Base-by-base conservation (phyloP, 2,888 invertebrate genomes). In the Leistus spinibarbis region DNA sequence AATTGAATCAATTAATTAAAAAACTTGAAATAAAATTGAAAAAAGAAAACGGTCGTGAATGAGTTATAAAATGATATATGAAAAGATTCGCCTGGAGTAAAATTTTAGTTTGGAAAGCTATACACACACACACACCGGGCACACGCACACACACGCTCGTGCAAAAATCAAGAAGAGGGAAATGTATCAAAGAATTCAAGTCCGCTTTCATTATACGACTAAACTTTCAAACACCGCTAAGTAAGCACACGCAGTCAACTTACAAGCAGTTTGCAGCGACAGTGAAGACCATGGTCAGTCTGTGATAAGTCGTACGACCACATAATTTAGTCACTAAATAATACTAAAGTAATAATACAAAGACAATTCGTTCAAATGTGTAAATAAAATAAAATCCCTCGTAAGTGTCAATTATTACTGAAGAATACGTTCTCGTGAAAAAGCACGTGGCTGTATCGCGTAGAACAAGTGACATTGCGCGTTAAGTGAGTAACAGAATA, bases 401-500 rank as follows among this genome's bases (percentile, higher is more conserved):
- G n/a, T n/a, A n/a, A n/a, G n/a, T n/a, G n/a, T n/a, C n/a, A n/a
- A n/a, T n/a, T n/a, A n/a, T n/a, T n/a, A n/a, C n/a, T n/a, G n/a
- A n/a, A n/a, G n/a, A n/a, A n/a, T n/a, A n/a, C n/a, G n/a, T n/a
- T n/a, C n/a, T n/a, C n/a, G n/a, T n/a, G n/a, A n/a, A n/a, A n/a
- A n/a, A n/a, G n/a, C n/a, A n/a, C n/a, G n/a, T n/a, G n/a, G n/a
- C n/a, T n/a, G n/a, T n/a, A n/a, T n/a, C n/a, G n/a, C n/a, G n/a
- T n/a, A n/a, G n/a, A n/a, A n/a, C n/a, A n/a, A n/a, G n/a, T n/a
- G n/a, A n/a, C n/a, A 17, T 9, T 57, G 16, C 64, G 40, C 40
- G 40, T 2, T 40, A 19, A 72, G 75, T 75, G 75, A 75, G 54
- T 56, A 19, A 72, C 69, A 69, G 75, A 75, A 24, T 56, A 75